Percentiles rank a stretch among this genome's conserved stretches.
Conservation (phyloP, 23 tunicate genomes). For the Botrylloides violaceus region DNA sequence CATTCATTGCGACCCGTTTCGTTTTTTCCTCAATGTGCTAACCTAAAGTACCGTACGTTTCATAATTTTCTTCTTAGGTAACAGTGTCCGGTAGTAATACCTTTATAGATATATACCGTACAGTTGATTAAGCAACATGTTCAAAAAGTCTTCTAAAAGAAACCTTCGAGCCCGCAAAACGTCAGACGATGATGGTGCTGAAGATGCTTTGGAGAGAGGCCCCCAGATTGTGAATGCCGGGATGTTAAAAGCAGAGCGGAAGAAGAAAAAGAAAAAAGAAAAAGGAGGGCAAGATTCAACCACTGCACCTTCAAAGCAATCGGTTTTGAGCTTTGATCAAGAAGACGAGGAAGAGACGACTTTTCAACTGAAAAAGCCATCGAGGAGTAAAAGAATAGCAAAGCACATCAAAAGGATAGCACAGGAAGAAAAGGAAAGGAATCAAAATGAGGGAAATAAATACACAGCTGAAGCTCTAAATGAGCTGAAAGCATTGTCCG, state of each 20-base stretch:
- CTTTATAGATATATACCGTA: too few species aligned
- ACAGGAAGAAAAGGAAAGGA: conserved; percentile 49
- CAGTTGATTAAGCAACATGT: too few species aligned
- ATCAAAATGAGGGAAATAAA: background rate
- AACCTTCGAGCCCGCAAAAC: conserved; percentile 42
- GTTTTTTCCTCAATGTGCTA: too few species aligned
- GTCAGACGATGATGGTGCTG: conserved; percentile 34
- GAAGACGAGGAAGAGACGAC: conserved; percentile 47
- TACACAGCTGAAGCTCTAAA: conserved; percentile 11
- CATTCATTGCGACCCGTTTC: too few species aligned
- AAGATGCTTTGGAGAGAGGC: background rate
- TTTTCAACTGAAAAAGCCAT: conserved; percentile 68
- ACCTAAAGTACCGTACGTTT: too few species aligned
- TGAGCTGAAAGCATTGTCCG: background rate
- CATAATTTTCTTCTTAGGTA: too few species aligned
- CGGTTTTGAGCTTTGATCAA: conserved; percentile 77
- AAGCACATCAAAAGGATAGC: conserved; percentile 73
- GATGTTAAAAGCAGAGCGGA: background rate
- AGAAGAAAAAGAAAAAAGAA: conserved; percentile 25
- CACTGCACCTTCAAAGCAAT: conserved; percentile 22
- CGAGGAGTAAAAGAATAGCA: conserved; percentile 76
- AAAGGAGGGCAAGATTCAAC: conserved; percentile 24
- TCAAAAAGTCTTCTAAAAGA: conserved; percentile 37
- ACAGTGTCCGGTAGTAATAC: too few species aligned
- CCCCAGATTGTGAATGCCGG: background rate